A percentile compares a stretch with the other conserved stretches of the same genome.
phyloP scores from a whole-genome alignment of 2,888 invertebrate genomes.

The Uloborus plumipes region DNA sequence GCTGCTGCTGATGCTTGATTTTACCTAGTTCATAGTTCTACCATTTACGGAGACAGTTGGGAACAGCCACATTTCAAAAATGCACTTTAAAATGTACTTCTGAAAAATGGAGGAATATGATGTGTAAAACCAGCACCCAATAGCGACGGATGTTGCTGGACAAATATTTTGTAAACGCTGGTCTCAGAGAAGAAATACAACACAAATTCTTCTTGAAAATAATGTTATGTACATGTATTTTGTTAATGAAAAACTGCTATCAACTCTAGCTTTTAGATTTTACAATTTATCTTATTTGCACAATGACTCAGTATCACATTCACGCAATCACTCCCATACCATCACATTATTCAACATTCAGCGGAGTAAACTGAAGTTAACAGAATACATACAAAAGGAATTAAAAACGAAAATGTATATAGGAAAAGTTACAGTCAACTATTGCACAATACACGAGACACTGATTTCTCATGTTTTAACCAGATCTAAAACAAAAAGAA shows the following conservation, averaged over 20 bases:
- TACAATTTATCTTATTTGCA: conserved; percentile 32
- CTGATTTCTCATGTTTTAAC: no score
- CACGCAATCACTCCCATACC: conserved; percentile 46
- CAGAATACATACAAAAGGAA: no score
- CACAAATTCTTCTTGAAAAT: conserved; percentile 27
- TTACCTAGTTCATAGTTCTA: conserved; percentile 39
- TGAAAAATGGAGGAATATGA: conserved; percentile 2
- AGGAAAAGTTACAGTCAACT: no score
- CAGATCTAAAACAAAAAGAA: no score
- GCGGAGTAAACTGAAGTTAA: no score
- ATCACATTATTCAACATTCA: conserved; percentile 52
- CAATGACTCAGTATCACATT: conserved; percentile 37
- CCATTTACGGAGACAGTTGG: conserved; percentile 24
- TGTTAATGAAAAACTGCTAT: conserved; percentile 24
- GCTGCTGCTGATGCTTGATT: conserved; percentile 54
- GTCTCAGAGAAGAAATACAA: conserved; percentile 11
- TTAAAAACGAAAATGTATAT: no score
- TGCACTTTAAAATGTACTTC: conserved; percentile 24
- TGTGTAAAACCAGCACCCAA: conserved; percentile 47
- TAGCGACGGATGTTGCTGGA: conserved; percentile 52
- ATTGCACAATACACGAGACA: no score
- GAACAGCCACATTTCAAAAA: conserved; percentile 44
- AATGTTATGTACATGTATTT: conserved; percentile 29
- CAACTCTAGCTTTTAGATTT: conserved; percentile 30
- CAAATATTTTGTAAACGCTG: conserved; percentile 30